Conservation (phyloP, 1,140 invertebrate genomes). For the Drosophila auraria region DNA sequence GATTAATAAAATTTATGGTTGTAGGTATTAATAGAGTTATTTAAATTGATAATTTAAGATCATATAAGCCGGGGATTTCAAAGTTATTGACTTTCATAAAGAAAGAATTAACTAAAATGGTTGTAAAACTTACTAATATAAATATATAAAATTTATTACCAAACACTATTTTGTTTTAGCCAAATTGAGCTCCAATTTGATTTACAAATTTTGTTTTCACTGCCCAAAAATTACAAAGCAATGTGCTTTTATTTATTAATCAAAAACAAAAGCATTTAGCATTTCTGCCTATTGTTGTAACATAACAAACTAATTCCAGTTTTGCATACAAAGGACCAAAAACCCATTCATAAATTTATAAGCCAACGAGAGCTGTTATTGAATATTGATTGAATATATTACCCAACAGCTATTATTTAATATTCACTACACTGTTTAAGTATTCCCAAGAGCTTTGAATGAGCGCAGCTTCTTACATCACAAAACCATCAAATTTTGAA, state of each 20-base stretch:
- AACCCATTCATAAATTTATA: conserved; percentile 5
- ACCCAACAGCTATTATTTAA: conserved; percentile 7
- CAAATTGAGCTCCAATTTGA: background rate
- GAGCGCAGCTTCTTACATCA: conserved; percentile 38
- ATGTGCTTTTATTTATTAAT: background rate
- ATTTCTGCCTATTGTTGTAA: background rate
- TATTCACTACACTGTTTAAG: conserved; percentile 11
- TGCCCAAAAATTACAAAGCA: background rate
- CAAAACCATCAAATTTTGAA: conserved; percentile 30
- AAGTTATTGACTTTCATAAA: background rate
- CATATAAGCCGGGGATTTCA: background rate
- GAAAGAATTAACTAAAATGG: background rate
- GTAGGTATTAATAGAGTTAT: background rate
- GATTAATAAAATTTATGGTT: conserved; percentile 7
- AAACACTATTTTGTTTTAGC: too few relatives aligned
- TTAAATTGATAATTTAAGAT: background rate
- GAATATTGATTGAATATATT: conserved; percentile 29
- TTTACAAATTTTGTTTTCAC: background rate
- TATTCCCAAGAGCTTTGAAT: conserved; percentile 1
- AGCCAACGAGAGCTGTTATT: conserved; percentile 11
- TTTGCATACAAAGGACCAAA: background rate
- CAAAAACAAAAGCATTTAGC: background rate
- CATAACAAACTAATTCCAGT: conserved; percentile 2
- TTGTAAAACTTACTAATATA: too few relatives aligned
- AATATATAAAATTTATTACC: too few relatives aligned